Percentiles rank a stretch among this genome's conserved stretches.
Evolutionary conservation across 2,113 vertebrate genomes (phyloP).

Genomic region (Bubo blakistoni): DNA sequence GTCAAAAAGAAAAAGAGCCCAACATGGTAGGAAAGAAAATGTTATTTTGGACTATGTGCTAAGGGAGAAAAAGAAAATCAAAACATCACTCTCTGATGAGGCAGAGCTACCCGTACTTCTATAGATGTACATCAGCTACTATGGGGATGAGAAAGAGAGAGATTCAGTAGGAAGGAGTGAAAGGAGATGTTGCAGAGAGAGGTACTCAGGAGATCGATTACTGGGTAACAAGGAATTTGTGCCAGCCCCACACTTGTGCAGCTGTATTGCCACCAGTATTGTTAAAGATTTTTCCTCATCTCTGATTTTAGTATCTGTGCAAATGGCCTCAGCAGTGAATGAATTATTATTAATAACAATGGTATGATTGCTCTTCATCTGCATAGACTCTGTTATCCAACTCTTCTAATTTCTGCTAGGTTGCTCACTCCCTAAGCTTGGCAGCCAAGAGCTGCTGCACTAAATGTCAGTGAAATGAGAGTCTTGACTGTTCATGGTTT

Average conservation of each 20-base stretch:
- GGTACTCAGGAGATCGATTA: not conserved
- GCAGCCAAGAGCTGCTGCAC: slow-evolving; percentile 59
- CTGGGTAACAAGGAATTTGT: not conserved
- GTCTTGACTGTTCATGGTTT: slow-evolving; percentile 56
- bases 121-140: not conserved
- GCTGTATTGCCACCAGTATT: not conserved
- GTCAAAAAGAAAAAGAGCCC: not conserved
- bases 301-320: slow-evolving; percentile 41
- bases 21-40: not conserved
- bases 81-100: not conserved
- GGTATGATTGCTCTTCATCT: not conserved
- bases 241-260: not conserved
- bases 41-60: not conserved
- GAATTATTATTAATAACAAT: slow-evolving; percentile 33
- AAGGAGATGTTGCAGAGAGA: not conserved
- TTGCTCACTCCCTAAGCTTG: slow-evolving; percentile 41
- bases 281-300: not conserved
- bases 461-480: slow-evolving; percentile 63
- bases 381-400: slow-evolving; percentile 28
- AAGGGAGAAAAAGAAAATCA: not conserved
- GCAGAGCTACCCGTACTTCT: not conserved
- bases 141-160: not conserved
- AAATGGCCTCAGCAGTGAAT: slow-evolving; percentile 20
- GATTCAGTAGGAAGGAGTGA: not conserved
- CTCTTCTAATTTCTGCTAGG: slow-evolving; percentile 43